phyloP scores from a whole-genome alignment of 2,113 vertebrate genomes.

The Myrmophylax atrothorax region DNA sequence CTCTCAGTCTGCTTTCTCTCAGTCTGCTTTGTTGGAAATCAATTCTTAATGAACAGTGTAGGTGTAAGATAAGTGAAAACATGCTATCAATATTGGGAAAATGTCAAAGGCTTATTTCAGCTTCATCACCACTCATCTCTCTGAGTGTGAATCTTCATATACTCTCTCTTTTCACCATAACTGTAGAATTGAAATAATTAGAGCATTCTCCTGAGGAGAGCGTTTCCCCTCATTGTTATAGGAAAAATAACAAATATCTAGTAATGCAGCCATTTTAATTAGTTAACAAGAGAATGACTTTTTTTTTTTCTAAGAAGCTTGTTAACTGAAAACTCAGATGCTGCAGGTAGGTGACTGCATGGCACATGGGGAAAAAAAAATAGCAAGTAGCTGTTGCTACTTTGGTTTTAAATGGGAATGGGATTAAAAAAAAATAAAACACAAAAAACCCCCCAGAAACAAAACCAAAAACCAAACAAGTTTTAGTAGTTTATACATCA shows the following conservation, averaged over 20 bases:
- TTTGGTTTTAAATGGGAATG: neutral
- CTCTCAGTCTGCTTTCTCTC: neutral
- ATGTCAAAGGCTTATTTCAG: neutral
- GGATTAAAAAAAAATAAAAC: neutral
- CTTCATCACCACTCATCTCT: neutral
- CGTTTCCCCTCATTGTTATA: neutral
- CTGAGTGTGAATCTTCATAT: accelerated
- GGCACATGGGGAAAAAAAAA: neutral
- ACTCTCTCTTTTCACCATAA: neutral
- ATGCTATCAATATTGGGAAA: neutral
- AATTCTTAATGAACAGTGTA: neutral
- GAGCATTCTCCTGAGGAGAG: neutral
- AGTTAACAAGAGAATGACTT: neutral
- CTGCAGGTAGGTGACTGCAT: neutral
- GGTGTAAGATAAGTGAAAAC: constrained; percentile 7
- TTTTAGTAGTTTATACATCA: neutral
- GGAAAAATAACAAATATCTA: neutral
- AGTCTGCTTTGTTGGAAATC: neutral
- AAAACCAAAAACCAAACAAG: neutral
- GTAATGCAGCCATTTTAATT: neutral
- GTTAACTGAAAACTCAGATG: neutral
- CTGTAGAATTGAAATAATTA: neutral
- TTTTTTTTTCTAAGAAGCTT: neutral
- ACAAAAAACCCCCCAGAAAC: neutral
- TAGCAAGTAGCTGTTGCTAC: neutral